Evolutionary conservation across 2,113 vertebrate genomes (phyloP).

Genomic region (Numenius arquata): DNA sequence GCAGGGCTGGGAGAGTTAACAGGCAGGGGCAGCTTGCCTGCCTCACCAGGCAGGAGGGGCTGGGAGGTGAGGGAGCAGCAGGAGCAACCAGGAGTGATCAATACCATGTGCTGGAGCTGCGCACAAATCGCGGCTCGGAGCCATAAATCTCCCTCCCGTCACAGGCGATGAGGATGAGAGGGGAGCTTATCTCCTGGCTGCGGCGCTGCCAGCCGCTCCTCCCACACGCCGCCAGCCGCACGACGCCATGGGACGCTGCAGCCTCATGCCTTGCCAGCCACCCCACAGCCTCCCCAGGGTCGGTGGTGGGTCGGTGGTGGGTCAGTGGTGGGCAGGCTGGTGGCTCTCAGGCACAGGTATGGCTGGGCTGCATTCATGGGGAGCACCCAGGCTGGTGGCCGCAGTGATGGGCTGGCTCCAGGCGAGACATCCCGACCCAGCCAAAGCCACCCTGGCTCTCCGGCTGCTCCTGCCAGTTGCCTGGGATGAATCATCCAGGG

Average conservation of each 20-base stretch:
- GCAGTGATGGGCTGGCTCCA: background rate
- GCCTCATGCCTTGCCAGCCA: rapidly evolving
- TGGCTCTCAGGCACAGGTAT: rapidly evolving
- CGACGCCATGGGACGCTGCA: no score
- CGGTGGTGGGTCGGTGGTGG: background rate
- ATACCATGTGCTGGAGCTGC: background rate
- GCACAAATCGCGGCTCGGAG: slow-evolving; percentile 38
- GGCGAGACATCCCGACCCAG: background rate
- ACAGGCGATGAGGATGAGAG: slow-evolving; percentile 18
- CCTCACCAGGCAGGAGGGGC: background rate
- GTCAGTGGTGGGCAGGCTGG: background rate
- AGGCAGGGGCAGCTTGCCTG: background rate
- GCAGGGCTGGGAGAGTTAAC: slow-evolving; percentile 28
- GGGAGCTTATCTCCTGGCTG: slow-evolving; percentile 41
- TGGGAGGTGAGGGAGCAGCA: background rate
- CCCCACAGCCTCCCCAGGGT: rapidly evolving
- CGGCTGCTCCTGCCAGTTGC: background rate
- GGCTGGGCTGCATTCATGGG: rapidly evolving
- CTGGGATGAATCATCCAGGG: background rate
- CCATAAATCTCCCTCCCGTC: slow-evolving; percentile 59
- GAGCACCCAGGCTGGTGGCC: background rate
- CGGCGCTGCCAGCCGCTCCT: background rate
- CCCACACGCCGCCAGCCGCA: background rate
- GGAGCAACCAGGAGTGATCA: slow-evolving; percentile 40
- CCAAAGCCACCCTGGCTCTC: background rate